Percentiles rank a stretch among this genome's conserved stretches.
Evolutionary conservation across 1,140 invertebrate genomes (phyloP).

Genomic region (Atta texana): DNA sequence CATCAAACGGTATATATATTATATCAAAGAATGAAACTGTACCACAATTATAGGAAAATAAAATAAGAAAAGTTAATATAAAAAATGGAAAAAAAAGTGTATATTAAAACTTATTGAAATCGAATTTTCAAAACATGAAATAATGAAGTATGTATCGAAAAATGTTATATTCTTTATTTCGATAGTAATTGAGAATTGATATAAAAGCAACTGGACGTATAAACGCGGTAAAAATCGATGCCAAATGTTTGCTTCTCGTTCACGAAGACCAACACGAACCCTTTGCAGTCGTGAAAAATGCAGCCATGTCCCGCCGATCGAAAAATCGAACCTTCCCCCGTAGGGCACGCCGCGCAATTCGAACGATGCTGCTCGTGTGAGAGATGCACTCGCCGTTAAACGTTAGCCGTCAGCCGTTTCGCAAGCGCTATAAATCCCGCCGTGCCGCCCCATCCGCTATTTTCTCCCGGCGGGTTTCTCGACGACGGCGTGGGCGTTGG

Average conservation of each 20-base stretch:
- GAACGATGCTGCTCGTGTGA: slow-evolving; percentile 1
- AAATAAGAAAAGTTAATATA: no score
- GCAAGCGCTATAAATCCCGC: slow-evolving; percentile 61
- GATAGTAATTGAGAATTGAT: background rate
- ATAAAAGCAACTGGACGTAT: background rate
- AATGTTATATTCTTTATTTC: background rate
- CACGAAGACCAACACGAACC: background rate
- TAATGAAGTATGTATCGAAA: no score
- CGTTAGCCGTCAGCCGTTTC: slow-evolving; percentile 54
- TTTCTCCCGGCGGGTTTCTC: slow-evolving; percentile 47
- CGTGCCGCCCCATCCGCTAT: slow-evolving; percentile 44
- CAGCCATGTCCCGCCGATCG: slow-evolving; percentile 5
- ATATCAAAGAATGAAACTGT: no score
- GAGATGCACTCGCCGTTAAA: slow-evolving; percentile 54
- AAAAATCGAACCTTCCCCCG: slow-evolving; percentile 41
- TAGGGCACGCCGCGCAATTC: slow-evolving; percentile 29
- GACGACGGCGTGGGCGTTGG: slow-evolving; percentile 24
- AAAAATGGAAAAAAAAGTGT: no score
- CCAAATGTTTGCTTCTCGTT: slow-evolving; percentile 28
- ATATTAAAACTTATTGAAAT: no score
- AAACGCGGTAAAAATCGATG: slow-evolving; percentile 28
- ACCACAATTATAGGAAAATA: no score
- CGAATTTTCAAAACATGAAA: no score
- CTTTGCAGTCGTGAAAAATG: slow-evolving; percentile 31
- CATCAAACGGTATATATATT: no score